phyloP scores from a whole-genome alignment of 2,113 vertebrate species.

The Sinocyclocheilus anshuiensis region DNA sequence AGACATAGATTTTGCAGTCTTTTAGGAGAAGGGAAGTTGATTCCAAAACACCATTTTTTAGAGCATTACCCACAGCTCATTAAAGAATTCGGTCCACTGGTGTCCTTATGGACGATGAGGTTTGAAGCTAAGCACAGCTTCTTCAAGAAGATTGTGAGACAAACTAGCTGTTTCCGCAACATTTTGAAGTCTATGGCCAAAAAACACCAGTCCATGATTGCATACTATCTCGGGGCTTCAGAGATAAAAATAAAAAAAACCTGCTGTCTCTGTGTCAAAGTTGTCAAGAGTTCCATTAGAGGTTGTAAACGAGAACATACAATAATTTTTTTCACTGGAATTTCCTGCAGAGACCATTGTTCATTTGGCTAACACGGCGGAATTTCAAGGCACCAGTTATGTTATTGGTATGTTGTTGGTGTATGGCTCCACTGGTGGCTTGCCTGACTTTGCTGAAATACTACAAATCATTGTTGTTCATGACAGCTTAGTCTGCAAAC shows the following conservation, averaged over 20 bases:
- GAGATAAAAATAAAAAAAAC: not conserved
- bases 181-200: slow-evolving; percentile 51
- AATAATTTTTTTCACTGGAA: too few species aligned
- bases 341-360: too few species aligned
- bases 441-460: too few species aligned
- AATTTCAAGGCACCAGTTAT: too few species aligned
- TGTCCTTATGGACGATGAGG: slow-evolving; percentile 52
- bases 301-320: not conserved
- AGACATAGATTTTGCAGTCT: slow-evolving; percentile 35
- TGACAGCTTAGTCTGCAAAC: too few species aligned
- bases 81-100: slow-evolving; percentile 47
- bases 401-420: too few species aligned
- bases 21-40: slow-evolving; percentile 20
- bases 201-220: slow-evolving; percentile 54
- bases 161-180: slow-evolving; percentile 44
- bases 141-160: slow-evolving; percentile 51
- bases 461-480: too few species aligned
- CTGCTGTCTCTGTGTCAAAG: not conserved
- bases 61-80: slow-evolving; percentile 43
- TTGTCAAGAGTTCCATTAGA: not conserved
- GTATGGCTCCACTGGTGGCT: too few species aligned
- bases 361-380: too few species aligned
- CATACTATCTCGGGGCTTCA: not conserved
- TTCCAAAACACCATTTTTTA: slow-evolving; percentile 31
- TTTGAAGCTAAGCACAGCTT: not conserved